A percentile compares a stretch with the other conserved stretches of the same genome.
Evolutionary conservation across 2,888 invertebrate species (phyloP).

Genomic region (Meteorus cinctellus): DNA sequence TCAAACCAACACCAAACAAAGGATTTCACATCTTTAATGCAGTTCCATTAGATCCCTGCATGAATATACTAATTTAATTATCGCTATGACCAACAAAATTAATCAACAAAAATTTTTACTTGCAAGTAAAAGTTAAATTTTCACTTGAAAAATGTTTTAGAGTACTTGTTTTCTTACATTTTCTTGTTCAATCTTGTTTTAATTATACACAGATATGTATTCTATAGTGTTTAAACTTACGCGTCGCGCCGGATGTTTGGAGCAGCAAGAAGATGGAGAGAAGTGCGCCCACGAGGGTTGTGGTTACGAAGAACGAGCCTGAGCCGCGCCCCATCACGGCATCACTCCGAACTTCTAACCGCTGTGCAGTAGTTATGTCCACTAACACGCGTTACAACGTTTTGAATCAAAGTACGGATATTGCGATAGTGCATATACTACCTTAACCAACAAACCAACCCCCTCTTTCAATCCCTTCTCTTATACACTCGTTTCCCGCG

Average conservation of each 20-base stretch:
- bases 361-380: conserved; percentile 41
- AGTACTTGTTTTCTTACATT: background rate
- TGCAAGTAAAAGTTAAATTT: too few relatives aligned
- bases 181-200: background rate
- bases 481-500: background rate
- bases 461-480: background rate
- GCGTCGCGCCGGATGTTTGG: conserved; percentile 61
- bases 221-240: conserved; percentile 57
- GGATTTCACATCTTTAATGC: too few relatives aligned
- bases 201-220: background rate
- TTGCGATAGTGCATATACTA: background rate
- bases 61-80: too few relatives aligned
- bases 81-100: too few relatives aligned
- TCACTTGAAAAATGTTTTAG: background rate
- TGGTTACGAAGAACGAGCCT: conserved; percentile 63
- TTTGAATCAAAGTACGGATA: background rate
- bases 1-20: too few relatives aligned
- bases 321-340: conserved; percentile 69
- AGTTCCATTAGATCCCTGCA: too few relatives aligned
- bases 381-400: conserved; percentile 33
- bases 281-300: conserved; percentile 64
- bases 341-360: conserved; percentile 59
- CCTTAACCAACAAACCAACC: background rate
- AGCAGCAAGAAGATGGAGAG: conserved; percentile 57
- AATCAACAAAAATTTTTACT: too few relatives aligned